Evolutionary conservation across 2,113 vertebrate genomes (phyloP).

Genomic region (Cygnus atratus): DNA sequence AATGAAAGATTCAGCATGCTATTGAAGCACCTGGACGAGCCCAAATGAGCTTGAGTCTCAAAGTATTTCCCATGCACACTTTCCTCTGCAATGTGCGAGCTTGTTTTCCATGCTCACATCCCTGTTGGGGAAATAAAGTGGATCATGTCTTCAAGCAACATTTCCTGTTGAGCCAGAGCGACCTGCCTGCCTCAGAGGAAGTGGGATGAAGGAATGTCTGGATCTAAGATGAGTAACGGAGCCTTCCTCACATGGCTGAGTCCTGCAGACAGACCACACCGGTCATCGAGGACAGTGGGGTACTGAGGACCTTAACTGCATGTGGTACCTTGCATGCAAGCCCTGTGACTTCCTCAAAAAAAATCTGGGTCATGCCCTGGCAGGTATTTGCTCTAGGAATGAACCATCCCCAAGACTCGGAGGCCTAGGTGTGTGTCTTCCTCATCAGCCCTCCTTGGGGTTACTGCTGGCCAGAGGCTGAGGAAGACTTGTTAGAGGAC

Average conservation of each 20-base stretch:
- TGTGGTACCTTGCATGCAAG: background rate
- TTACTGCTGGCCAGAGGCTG: background rate
- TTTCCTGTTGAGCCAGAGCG: conserved; percentile 22
- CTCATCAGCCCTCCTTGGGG: background rate
- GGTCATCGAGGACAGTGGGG: background rate
- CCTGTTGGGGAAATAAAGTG: background rate
- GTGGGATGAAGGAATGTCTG: conserved; percentile 45
- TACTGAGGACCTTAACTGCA: background rate
- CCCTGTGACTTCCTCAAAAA: background rate
- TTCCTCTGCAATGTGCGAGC: background rate
- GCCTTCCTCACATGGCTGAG: background rate
- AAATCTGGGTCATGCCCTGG: conserved; percentile 10
- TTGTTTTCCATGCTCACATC: conserved; percentile 10
- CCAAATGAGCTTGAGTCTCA: background rate
- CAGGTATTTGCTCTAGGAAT: background rate
- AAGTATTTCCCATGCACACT: conserved; percentile 1
- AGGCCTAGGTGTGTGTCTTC: background rate
- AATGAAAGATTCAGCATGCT: background rate
- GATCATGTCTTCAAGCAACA: background rate
- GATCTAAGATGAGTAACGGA: background rate
- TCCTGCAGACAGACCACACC: background rate
- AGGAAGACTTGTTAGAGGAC: background rate
- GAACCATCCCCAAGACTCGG: background rate
- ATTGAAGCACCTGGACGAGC: background rate
- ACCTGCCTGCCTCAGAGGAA: background rate